Conservation (phyloP, 2,113 vertebrate species). For the Zosterops pallidus region DNA sequence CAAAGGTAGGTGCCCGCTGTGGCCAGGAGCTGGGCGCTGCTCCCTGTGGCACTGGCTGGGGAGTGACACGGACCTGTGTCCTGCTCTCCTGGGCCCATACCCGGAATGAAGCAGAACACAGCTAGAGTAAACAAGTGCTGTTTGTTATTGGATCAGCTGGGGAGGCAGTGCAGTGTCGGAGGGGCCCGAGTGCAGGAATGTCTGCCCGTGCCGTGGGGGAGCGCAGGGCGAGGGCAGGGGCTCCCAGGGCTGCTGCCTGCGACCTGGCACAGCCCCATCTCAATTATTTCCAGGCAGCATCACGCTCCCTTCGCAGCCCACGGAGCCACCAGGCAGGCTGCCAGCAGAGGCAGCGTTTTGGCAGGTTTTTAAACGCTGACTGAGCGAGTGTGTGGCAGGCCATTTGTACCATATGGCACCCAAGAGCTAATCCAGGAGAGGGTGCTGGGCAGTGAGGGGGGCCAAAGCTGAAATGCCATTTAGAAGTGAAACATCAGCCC, state of each 20-base stretch:
- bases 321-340: constrained; percentile 61
- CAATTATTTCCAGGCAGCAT: constrained; percentile 58
- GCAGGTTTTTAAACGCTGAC: constrained; percentile 63
- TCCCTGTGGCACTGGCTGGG: neutral
- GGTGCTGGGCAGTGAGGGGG: constrained; percentile 57
- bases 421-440: constrained; percentile 72
- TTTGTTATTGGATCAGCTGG: neutral
- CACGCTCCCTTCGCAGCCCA: constrained; percentile 12
- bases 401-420: constrained; percentile 77
- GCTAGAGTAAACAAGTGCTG: accelerated
- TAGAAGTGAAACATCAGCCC: constrained; percentile 57
- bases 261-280: constrained; percentile 54
- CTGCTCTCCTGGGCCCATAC: accelerated
- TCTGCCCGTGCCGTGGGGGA: accelerated
- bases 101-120: accelerated
- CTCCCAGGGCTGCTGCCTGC: neutral
- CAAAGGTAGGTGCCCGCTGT: accelerated
- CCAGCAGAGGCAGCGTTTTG: constrained; percentile 70
- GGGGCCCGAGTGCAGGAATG: neutral
- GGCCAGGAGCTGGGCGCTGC: neutral
- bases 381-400: constrained; percentile 35
- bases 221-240: neutral
- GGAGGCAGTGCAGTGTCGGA: accelerated
- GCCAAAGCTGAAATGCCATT: constrained; percentile 75
- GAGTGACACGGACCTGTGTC: accelerated